These are phyloP conservation scores for Morone chrysops DNA, from an alignment of 2,113 vertebrate genomes.

Conservation along the genomic window DNA sequence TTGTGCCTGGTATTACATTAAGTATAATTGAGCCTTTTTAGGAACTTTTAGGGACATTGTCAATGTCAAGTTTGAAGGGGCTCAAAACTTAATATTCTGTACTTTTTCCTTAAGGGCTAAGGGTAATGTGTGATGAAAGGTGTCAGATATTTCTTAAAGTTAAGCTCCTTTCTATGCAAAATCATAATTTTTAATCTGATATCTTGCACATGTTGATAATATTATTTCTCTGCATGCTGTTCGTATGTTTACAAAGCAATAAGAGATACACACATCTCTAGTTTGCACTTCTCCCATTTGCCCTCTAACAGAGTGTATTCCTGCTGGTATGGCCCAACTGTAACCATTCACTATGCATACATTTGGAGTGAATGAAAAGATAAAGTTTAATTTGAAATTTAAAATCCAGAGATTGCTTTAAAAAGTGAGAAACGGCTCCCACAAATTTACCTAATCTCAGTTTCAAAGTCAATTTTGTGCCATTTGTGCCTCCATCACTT, in stretches of 20 bases:
- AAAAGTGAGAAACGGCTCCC: background rate
- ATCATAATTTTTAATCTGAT: background rate
- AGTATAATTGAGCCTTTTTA: background rate
- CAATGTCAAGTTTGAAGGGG: background rate
- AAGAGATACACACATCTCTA: background rate
- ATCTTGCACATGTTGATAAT: background rate
- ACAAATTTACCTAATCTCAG: constrained; percentile 15
- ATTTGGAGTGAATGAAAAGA: background rate
- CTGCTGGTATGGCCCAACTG: background rate
- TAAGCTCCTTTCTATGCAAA: background rate
- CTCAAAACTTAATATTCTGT: background rate
- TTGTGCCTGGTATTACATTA: background rate
- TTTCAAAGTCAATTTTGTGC: constrained; percentile 1
- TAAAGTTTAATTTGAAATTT: constrained; percentile 11
- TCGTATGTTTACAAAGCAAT: background rate
- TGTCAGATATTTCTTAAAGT: background rate
- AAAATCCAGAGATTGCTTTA: background rate
- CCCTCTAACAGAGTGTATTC: background rate
- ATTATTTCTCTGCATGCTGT: background rate
- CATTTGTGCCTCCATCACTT: constrained; percentile 1
- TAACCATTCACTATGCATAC: constrained; percentile 6
- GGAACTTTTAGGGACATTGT: background rate
- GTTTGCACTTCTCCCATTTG: background rate
- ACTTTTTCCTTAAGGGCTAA: background rate
- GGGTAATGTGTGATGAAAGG: background rate